Percentiles rank a stretch among this genome's conserved stretches.
Conservation (phyloP, 1,140 invertebrate species). For the Drosophila serrata region DNA sequence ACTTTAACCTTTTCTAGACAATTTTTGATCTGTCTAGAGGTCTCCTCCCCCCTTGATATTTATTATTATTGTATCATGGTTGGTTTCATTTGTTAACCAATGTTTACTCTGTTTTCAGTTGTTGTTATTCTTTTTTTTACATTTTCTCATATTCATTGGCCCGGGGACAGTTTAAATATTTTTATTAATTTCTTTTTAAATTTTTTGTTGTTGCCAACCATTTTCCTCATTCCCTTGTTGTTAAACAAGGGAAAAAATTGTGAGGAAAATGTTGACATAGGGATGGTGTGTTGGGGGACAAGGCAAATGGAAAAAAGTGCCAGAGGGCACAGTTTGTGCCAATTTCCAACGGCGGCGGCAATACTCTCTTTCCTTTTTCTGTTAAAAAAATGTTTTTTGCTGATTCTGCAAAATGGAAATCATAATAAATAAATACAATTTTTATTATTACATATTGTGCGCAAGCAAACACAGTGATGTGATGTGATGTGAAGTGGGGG, state of each 20-base stretch:
- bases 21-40: not conserved
- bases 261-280: conserved; percentile 49
- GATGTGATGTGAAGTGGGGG: conserved; percentile 5
- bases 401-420: conserved; percentile 63
- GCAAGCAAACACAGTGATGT: conserved; percentile 29
- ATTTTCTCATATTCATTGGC: conserved; percentile 26
- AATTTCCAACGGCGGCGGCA: conserved; percentile 52
- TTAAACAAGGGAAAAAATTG: conserved; percentile 56
- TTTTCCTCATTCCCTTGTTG: conserved; percentile 14
- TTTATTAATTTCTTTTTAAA: conserved; percentile 30
- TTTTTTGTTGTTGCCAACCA: conserved; percentile 5
- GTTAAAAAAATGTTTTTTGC: conserved; percentile 48
- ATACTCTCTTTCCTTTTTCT: not conserved
- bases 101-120: conserved; percentile 20
- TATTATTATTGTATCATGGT: conserved; percentile 24
- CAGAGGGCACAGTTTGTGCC: conserved; percentile 52
- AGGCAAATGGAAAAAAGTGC: conserved; percentile 34
- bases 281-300: not conserved
- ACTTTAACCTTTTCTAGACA: not conserved
- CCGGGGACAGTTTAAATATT: conserved; percentile 58
- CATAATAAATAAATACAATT: conserved; percentile 82
- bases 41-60: not conserved
- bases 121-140: conserved; percentile 12
- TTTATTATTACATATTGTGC: conserved; percentile 65
- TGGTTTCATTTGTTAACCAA: conserved; percentile 30